Evolutionary conservation across 92 coral and sea anemone genomes (phyloP), one percentile per base, ranked within the genome.

Genomic region (Phymanthus crucifer): DNA sequence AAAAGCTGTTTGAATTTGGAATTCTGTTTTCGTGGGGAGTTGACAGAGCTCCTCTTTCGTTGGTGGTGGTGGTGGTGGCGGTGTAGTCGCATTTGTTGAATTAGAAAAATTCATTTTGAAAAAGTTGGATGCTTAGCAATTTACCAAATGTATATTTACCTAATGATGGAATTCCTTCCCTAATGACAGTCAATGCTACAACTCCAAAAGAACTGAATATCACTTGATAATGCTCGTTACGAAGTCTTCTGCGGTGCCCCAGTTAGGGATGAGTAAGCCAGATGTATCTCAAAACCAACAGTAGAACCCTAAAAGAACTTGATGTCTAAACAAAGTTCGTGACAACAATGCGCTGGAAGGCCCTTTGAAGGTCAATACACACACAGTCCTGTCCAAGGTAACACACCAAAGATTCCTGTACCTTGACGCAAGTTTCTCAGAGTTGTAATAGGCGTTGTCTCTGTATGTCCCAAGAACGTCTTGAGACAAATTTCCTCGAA

Each of bases 1-100:
- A 31, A 94, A 92, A 27, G 82, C 85, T 1, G 97, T 77, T 57
- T 90, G 97, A 35, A 77, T 77, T 23, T 83, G 70, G 83, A 74
- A 83, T 40, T 90, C 90, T 5, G 64, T 43, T 79, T 87, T 26
- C 9, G 87, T 80, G 38, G 84, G 81, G 24, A 50, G 19, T 21
- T 70, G 27, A 37, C 96, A 91, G n/a, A 21, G 73, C 7, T 0
- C 6, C 16, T 79, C 72, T 40, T 64, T 16, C 43, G 85, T 0
- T 11, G 2, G 27, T 9, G 21, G 2, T 6, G 32, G 21, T 3
- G 61, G 50, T 10, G 29, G 64, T 10, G n/a, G n/a, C n/a, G 48
- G 23, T 11, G 27, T 21, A 40, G 54, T 10, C 2, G 71, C 54
- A n/a, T 57, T 43, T 3, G 33, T 52, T 71, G 58, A 17, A 71